Base-by-base conservation (phyloP, 1,140 invertebrate genomes). In the Nymphalis io region DNA sequence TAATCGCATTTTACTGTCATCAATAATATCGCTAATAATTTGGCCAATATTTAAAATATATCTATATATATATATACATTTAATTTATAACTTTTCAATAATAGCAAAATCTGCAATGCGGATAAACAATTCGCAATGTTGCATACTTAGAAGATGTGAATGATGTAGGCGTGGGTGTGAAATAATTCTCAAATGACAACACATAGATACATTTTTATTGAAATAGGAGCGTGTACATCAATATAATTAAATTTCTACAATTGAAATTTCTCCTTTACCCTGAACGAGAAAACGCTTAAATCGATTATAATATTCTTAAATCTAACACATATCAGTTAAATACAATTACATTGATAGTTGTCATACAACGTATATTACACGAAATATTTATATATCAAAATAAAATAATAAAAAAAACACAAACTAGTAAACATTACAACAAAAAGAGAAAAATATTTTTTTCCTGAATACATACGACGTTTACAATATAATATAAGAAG, bases 171-270 rank as follows among this genome's bases (percentile, higher is more conserved):
- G n/a, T 55, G 12, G 3, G 51, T 21, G 51, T 55, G 23, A 40
- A 62, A 48, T 62, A 62, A 62, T 48, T 21, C 15, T 44, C n/a
- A 11, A 62, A 44, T 51, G 38, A 62, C 60, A 62, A 62, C 44
- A 62, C 60, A 16, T 23, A n/a, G 38, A 60, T 62, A 48, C 60
- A 48, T 10, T 48, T 62, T 62, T 62, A 62, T 62, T 62, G 21
- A 59, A 40, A 46, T 18, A 18, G 18, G 12, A 48, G 44, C 59
- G 42, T 62, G 48, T 20, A 62, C 60, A 62, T 23, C 18, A 55
- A 55, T 55, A 55, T 21, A 20, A 23, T 48, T 27, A 51, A 13
- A 48, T 33, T 62, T 16, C 15, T 51, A 55, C 38, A 21, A 33
- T 48, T 16, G 40, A 33, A 16, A n/a, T 33, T 27, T 48, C 15